These are phyloP conservation scores for Conistra vaccinii DNA, from an alignment of 2,888 invertebrate species.

Conservation along the genomic window DNA sequence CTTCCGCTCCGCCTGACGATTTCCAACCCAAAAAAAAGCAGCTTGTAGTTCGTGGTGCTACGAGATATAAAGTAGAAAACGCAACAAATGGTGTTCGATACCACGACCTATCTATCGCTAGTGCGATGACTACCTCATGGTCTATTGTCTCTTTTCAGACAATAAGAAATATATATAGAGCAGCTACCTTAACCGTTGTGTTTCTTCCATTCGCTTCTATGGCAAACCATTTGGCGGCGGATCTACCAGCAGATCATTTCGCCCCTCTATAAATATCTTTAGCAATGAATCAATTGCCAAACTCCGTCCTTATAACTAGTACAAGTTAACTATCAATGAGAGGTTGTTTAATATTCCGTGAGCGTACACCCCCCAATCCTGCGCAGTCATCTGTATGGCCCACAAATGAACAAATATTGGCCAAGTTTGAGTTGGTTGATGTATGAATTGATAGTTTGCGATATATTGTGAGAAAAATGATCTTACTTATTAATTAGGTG, in stretches of 20 bases:
- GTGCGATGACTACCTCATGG: too few species aligned
- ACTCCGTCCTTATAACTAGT: constrained; percentile 11
- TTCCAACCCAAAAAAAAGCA: too few species aligned
- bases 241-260: neutral
- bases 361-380: constrained; percentile 43
- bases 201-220: neutral
- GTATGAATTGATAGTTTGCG: constrained; percentile 39
- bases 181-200: too few species aligned
- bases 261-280: neutral
- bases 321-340: constrained; percentile 42
- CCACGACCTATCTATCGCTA: too few species aligned
- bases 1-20: too few species aligned
- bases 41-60: too few species aligned
- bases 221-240: neutral
- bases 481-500: neutral
- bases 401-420: constrained; percentile 67
- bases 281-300: constrained; percentile 22
- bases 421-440: constrained; percentile 42
- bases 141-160: too few species aligned
- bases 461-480: neutral
- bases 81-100: too few species aligned
- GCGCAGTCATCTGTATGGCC: constrained; percentile 54
- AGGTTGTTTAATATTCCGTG: constrained; percentile 57
- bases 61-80: too few species aligned
- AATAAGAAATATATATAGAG: too few species aligned